Evolutionary conservation across 2,888 invertebrate genomes (phyloP).

Genomic region (Cephus nigrinus): DNA sequence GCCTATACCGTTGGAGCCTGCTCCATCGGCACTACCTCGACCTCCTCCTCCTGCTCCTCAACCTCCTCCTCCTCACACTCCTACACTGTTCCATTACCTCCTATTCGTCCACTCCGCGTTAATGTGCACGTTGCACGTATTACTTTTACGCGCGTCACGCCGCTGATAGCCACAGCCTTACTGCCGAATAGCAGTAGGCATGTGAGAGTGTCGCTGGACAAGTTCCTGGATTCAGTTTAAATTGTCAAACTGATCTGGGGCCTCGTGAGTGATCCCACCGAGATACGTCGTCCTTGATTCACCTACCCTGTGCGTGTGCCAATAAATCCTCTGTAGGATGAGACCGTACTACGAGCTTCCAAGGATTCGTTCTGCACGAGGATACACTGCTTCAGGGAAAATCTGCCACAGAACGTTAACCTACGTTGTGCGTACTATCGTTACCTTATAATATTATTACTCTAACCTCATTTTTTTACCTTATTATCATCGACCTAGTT

Average conservation of each 20-base stretch:
- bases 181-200: no score
- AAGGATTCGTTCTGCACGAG: conserved; percentile 34
- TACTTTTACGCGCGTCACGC: conserved; percentile 1
- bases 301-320: no score
- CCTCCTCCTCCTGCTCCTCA: no score
- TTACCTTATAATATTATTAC: no score
- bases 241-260: no score
- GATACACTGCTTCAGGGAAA: conserved; percentile 33
- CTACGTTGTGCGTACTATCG: background rate
- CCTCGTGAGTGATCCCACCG: no score
- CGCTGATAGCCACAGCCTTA: background rate
- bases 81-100: background rate
- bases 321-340: background rate
- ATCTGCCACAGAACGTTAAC: background rate
- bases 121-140: conserved; percentile 3
- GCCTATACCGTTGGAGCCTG: background rate
- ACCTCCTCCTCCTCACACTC: background rate
- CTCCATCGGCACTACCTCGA: no score
- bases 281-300: no score
- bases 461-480: no score
- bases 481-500: no score
- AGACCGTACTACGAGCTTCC: background rate
- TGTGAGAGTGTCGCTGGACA: no score
- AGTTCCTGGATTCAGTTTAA: no score
- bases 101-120: background rate